Conservation (phyloP, 2,888 invertebrate species). For the Tachina grossa region DNA sequence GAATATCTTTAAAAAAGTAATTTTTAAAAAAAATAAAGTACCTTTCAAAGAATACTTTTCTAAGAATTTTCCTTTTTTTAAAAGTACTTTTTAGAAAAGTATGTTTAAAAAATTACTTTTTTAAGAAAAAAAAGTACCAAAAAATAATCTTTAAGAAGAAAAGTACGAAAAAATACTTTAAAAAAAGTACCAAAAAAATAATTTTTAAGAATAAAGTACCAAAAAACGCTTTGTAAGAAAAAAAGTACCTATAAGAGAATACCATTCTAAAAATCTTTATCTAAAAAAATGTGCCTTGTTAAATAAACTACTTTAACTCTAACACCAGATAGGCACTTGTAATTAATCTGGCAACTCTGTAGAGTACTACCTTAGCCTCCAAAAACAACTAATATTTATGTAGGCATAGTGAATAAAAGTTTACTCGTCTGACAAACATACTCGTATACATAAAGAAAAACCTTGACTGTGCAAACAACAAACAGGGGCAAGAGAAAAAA, state of each 20-base stretch:
- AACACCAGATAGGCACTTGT: no score
- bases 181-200: background rate
- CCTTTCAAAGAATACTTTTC: no score
- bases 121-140: background rate
- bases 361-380: background rate
- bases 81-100: background rate
- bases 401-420: slow-evolving; percentile 6
- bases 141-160: background rate
- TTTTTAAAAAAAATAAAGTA: no score
- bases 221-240: background rate
- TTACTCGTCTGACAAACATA: slow-evolving; percentile 14
- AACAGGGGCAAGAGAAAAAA: slow-evolving; percentile 7
- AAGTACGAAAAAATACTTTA: background rate
- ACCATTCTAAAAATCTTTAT: no score
- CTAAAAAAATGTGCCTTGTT: no score
- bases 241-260: background rate
- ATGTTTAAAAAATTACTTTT: background rate
- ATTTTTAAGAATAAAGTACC: background rate
- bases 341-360: background rate
- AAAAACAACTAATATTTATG: background rate
- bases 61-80: background rate
- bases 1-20: no score
- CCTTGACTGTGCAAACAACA: slow-evolving; percentile 53
- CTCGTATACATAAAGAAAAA: slow-evolving; percentile 36
- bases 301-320: no score